Conservation (phyloP, 2,888 invertebrate genomes). For the Bombylius major region DNA sequence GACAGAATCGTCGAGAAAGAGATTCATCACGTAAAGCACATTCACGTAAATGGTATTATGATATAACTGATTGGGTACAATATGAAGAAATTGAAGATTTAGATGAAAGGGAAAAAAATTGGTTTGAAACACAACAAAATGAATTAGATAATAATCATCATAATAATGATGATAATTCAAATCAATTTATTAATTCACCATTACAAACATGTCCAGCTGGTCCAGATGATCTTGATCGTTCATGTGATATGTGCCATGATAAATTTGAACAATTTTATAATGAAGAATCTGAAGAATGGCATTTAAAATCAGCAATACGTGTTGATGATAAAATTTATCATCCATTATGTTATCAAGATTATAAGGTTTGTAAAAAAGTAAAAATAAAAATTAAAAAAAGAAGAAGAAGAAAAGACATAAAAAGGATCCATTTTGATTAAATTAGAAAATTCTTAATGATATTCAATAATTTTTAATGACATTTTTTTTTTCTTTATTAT, state of each 20-base stretch:
- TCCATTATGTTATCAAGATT: slow-evolving; percentile 81
- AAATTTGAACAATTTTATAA: slow-evolving; percentile 90
- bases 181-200: slow-evolving; percentile 42
- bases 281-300: slow-evolving; percentile 97
- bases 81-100: slow-evolving; percentile 88
- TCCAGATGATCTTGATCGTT: slow-evolving; percentile 47
- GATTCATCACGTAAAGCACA: slow-evolving; percentile 74
- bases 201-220: slow-evolving; percentile 60
- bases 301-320: slow-evolving; percentile 68
- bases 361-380: slow-evolving; percentile 43
- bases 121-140: slow-evolving; percentile 63
- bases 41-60: slow-evolving; percentile 82
- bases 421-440: not conserved
- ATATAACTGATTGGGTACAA: slow-evolving; percentile 81
- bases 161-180: slow-evolving; percentile 43
- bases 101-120: slow-evolving; percentile 80
- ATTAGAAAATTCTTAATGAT: not conserved
- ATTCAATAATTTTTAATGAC: not conserved
- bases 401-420: not conserved
- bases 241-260: slow-evolving; percentile 86
- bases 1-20: slow-evolving; percentile 80
- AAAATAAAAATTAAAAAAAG: not conserved
- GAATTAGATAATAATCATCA: slow-evolving; percentile 44
- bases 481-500: not conserved
- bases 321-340: slow-evolving; percentile 72